Evolutionary conservation across 2,888 invertebrate genomes (phyloP).

Genomic region (Drosophila fungiperda): DNA sequence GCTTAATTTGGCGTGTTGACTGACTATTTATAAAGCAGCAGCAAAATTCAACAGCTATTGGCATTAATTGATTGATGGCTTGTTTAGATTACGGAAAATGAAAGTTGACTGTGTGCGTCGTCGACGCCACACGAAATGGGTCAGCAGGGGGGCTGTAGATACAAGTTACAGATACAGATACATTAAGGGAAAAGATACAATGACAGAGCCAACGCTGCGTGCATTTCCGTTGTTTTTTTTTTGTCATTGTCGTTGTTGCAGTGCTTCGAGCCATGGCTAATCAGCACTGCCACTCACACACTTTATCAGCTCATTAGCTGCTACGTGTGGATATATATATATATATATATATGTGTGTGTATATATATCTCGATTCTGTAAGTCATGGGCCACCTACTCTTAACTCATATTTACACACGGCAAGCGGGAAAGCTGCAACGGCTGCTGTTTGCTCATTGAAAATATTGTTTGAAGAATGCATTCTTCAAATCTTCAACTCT

Average conservation of each 20-base stretch:
- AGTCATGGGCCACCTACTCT: constrained; percentile 58
- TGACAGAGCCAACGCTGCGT: constrained; percentile 40
- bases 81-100: constrained; percentile 75
- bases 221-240: constrained; percentile 38
- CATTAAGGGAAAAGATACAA: constrained; percentile 28
- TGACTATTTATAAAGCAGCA: constrained; percentile 48
- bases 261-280: constrained; percentile 60
- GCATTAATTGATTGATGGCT: constrained; percentile 78
- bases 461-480: constrained; percentile 69
- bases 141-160: constrained; percentile 46
- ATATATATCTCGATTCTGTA: constrained; percentile 29
- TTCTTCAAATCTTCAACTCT: constrained; percentile 47
- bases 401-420: constrained; percentile 40
- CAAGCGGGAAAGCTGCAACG: constrained; percentile 42
- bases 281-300: constrained; percentile 52
- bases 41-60: constrained; percentile 54
- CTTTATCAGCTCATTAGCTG: constrained; percentile 55
- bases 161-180: constrained; percentile 8
- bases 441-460: constrained; percentile 66
- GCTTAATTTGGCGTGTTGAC: constrained; percentile 57
- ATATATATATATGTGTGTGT: not conserved
- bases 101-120: constrained; percentile 57
- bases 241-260: constrained; percentile 8
- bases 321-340: constrained; percentile 15
- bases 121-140: constrained; percentile 54